Evolutionary conservation across 1,140 invertebrate genomes (phyloP), one percentile per base, ranked within the genome.

Genomic region (Tribolium madens): DNA sequence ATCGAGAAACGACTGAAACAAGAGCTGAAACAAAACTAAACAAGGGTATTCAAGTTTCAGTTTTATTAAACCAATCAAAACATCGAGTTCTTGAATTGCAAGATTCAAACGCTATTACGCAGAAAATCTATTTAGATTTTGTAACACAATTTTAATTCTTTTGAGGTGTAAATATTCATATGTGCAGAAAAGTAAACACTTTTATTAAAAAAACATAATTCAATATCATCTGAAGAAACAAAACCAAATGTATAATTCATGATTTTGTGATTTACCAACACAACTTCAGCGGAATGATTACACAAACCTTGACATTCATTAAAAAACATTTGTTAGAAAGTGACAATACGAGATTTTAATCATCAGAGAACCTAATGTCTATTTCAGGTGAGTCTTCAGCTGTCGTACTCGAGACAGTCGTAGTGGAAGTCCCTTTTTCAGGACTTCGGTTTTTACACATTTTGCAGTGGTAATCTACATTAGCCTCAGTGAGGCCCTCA

Each of bases 311-410:
- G 21, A 42, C 36, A 7, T 42, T 9, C 6, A 42, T 10, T 0
- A 10, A 42, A 42, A 42, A 1, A 50, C 48, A 5, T 50, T 64
- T 64, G 36, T 64, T 64, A 64, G 36, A 6, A 64, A 64, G 36
- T 5, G 4, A 12, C 12, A 12, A n/a, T 13, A n/a, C 53, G 13
- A n/a, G 0, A 33, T 4, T 36, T 1, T 4, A 64, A 0, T 64
- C 3, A 60, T 60, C 57, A 33, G 57, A 64, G 26, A 72, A 72
- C 21, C 70, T 21, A 14, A 72, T 72, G 26, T 72, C 70, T 1
- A 72, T 72, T 5, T 72, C 70, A 0, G 70, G 70, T 1, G 18
- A 72, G 10, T 21, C 18, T 31, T 50, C 47, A 14, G 46, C 21
- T 7, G 69, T 72, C 9, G 46, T 50, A 12, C 12, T 50, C 6